Evolutionary conservation across 1,140 invertebrate species (phyloP).

Genomic region (Drosophila sp.): DNA sequence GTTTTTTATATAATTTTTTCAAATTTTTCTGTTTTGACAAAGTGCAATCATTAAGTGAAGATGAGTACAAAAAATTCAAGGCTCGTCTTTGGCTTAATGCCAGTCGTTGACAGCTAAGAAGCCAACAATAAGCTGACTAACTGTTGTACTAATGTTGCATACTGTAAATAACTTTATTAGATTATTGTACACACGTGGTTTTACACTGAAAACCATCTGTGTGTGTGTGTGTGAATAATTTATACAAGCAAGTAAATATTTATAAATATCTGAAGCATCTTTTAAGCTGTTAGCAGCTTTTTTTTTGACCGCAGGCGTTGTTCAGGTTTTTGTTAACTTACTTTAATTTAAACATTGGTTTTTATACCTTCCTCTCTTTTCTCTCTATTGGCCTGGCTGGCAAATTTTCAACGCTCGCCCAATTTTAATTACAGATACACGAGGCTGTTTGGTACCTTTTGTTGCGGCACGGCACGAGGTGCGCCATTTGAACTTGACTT

Average conservation of each 20-base stretch:
- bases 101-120: conserved; percentile 40
- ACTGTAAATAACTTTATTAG: conserved; percentile 22
- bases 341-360: conserved; percentile 2
- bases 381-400: conserved; percentile 22
- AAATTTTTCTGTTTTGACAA: conserved; percentile 31
- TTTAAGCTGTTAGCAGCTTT: conserved; percentile 19
- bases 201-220: no score
- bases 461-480: conserved; percentile 54
- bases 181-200: no score
- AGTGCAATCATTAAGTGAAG: conserved; percentile 34
- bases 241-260: conserved; percentile 21
- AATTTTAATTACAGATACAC: conserved; percentile 67
- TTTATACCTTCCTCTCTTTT: conserved; percentile 8
- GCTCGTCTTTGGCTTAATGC: conserved; percentile 36
- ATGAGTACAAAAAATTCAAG: conserved; percentile 36
- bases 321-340: conserved; percentile 25
- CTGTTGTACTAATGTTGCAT: conserved; percentile 19
- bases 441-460: conserved; percentile 34
- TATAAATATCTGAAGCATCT: conserved; percentile 19
- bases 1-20: conserved; percentile 38
- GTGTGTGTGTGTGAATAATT: background rate
- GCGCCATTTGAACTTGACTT: conserved; percentile 79
- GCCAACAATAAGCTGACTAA: conserved; percentile 1
- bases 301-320: conserved; percentile 49
- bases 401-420: conserved; percentile 72